Conservation (phyloP, 2,797 vertebrate genomes). For the Taeniopygia guttata region DNA sequence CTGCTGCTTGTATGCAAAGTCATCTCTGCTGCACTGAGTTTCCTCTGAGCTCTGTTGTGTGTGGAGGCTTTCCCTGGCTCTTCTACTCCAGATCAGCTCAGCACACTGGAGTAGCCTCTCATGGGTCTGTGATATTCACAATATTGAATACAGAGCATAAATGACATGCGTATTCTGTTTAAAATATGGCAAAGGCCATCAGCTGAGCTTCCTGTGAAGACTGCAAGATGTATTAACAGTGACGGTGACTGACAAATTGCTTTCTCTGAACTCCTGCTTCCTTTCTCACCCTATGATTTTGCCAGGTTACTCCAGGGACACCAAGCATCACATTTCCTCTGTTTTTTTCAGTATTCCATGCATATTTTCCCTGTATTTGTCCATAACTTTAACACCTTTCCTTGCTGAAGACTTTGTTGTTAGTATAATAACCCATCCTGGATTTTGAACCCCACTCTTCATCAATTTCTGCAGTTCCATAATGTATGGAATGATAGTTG, state of each 20-base stretch:
- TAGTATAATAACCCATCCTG: neutral
- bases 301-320: neutral
- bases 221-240: neutral
- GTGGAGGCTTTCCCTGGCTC: neutral
- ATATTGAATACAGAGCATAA: neutral
- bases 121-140: neutral
- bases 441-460: neutral
- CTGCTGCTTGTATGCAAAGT: neutral
- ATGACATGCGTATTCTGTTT: neutral
- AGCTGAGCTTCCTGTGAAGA: neutral
- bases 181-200: neutral
- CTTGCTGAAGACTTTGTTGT: neutral
- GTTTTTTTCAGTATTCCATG: neutral
- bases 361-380: neutral
- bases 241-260: neutral
- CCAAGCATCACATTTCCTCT: neutral
- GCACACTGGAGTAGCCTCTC: neutral
- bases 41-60: neutral
- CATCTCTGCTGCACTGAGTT: neutral
- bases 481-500: neutral
- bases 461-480: neutral
- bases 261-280: neutral
- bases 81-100: neutral
- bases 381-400: neutral
- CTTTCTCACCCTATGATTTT: neutral